Base-by-base conservation (phyloP, 1,140 invertebrate genomes). In the Camponotus pennsylvanicus region DNA sequence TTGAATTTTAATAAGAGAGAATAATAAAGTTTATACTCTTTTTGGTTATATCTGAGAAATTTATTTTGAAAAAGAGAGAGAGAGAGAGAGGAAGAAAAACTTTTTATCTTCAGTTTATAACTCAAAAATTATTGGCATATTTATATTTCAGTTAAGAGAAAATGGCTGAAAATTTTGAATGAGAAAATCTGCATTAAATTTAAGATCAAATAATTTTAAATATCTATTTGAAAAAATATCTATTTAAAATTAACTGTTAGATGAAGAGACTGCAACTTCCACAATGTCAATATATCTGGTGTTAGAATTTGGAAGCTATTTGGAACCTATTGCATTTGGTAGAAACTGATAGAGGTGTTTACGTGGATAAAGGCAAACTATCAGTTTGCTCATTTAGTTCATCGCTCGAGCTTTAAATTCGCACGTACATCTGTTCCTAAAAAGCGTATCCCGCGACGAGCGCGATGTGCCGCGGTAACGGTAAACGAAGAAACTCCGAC, bases 401-500 rank as follows among this genome's bases (percentile, higher is more conserved):
- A 45, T 73, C 27, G 71, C 55, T 45, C 13, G 32, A n/a, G 69
- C 42, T 83, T 83, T 42, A 75, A 83, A 83, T 83, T 83, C 71
- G 45, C 52, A 32, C 55, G 32, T 55, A 66, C 82, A 66, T 66
- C 57, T 83, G 80, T 57, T 84, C 34, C 59, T 64, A n/a, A 34
- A 85, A 52, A 66, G 73, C 61, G 49, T 55, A 57, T 66, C 77
- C 32, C 27, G 15, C n/a, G 49, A 75, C 45, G 61, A 52, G 63
- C 57, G 21, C 27, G 77, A 61, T 73, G 49, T 27, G 34, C 52
- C 71, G 76, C 61, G 73, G 80, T 82, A 88, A 84, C 64, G 57
- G 77, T 61, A 90, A 85, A 86, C 71, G 61, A 91, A 86, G 75
- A 71, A 84, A 87, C 78, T 89, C 73, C 80, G 52, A 40, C 79